Conservation (phyloP, 2,113 vertebrate species). For the Anas platyrhynchos region DNA sequence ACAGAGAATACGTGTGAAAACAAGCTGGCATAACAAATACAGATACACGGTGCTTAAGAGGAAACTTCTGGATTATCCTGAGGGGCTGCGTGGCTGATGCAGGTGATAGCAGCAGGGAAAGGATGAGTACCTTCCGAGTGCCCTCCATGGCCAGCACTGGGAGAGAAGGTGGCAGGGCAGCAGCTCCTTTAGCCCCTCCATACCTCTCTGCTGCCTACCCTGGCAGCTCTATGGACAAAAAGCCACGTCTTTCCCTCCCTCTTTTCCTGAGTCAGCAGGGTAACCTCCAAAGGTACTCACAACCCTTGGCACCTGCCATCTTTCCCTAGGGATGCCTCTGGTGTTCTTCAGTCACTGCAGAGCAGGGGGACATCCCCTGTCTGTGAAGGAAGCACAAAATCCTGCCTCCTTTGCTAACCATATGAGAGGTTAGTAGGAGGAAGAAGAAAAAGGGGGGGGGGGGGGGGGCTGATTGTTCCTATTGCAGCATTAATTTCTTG, state of each 20-base stretch:
- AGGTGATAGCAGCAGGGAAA: not conserved
- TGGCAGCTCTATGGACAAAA: not conserved
- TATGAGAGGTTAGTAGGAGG: not conserved
- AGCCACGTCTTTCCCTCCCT: not conserved
- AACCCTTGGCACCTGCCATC: accelerated
- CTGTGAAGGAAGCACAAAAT: accelerated
- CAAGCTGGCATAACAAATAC: not conserved
- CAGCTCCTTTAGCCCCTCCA: not conserved
- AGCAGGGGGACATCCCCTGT: accelerated
- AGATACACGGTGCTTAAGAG: not conserved
- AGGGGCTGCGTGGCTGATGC: not conserved
- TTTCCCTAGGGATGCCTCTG: not conserved
- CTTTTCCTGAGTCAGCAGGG: accelerated
- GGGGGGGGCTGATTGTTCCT: not conserved
- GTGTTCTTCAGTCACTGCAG: not conserved
- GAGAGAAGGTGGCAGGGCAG: not conserved
- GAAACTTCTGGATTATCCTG: not conserved
- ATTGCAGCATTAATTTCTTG: not conserved
- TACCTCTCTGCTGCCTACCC: not conserved
- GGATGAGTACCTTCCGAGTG: accelerated
- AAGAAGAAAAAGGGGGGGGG: not conserved
- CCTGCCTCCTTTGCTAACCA: not conserved
- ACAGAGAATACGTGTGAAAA: not conserved
- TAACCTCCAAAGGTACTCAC: not conserved
- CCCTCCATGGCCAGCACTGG: not conserved